A percentile compares a stretch with the other conserved stretches of the same genome.
These are phyloP conservation scores for Sipunculus nudus DNA, from an alignment of 2,888 invertebrate species.

Conservation along the genomic window DNA sequence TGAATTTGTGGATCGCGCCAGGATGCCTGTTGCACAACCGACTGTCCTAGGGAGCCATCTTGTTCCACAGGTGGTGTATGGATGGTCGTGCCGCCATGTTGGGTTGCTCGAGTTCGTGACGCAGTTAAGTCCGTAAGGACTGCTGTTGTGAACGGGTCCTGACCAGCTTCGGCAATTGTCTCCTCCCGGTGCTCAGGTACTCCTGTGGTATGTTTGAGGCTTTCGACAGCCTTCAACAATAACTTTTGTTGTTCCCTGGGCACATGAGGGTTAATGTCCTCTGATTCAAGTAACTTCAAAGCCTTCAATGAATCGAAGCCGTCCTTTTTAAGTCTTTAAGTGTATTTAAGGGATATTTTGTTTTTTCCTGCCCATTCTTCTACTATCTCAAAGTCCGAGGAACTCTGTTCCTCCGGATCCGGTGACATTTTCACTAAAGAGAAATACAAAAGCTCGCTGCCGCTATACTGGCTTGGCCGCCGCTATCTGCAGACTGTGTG, in stretches of 20 bases:
- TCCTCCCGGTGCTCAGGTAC: neutral
- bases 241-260: neutral
- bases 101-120: neutral
- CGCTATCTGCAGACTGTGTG: too few relatives aligned
- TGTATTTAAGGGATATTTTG: neutral
- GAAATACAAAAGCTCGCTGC: too few relatives aligned
- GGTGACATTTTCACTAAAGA: too few relatives aligned
- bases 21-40: too few relatives aligned
- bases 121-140: neutral
- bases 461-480: too few relatives aligned
- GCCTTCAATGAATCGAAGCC: neutral
- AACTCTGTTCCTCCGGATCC: too few relatives aligned
- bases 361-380: neutral
- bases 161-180: neutral
- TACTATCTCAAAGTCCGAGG: neutral
- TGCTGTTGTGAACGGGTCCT: neutral
- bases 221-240: too few relatives aligned
- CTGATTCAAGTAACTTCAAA: neutral
- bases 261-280: neutral
- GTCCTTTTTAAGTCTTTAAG: neutral
- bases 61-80: too few relatives aligned
- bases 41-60: too few relatives aligned
- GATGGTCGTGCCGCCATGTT: too few relatives aligned
- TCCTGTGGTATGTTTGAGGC: too few relatives aligned
- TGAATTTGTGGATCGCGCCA: too few relatives aligned